Percentiles rank a stretch among this genome's conserved stretches.
Conservation (phyloP, 2,113 vertebrate species). For the Addax nasomaculatus region DNA sequence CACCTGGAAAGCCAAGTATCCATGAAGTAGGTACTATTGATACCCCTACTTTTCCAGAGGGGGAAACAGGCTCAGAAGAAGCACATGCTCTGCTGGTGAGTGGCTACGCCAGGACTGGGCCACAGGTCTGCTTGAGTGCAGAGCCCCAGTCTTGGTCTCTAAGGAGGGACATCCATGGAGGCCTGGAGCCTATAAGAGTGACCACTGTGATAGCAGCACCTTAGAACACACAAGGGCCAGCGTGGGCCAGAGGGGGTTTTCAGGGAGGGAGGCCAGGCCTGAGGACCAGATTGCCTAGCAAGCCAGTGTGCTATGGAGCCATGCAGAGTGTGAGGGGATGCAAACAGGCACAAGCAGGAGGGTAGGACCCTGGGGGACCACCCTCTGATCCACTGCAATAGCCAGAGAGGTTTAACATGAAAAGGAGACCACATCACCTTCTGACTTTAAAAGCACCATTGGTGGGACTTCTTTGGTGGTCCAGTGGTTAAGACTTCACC, state of each 20-base stretch:
- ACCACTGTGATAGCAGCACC: fast-evolving
- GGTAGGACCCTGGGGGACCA: not conserved
- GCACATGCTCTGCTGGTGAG: not conserved
- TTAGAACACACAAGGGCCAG: not conserved
- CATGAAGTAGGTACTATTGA: not conserved
- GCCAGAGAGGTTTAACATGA: not conserved
- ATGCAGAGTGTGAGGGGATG: not conserved
- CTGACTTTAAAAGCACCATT: not conserved
- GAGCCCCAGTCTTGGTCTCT: not conserved
- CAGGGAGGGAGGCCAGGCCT: not conserved
- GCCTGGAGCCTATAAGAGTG: not conserved
- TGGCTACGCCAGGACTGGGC: not conserved
- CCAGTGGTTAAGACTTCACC: not conserved
- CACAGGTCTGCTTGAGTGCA: not conserved
- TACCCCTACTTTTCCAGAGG: not conserved
- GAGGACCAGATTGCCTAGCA: not conserved
- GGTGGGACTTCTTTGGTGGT: not conserved
- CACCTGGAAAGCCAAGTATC: not conserved
- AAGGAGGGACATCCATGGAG: not conserved
- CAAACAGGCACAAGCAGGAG: not conserved
- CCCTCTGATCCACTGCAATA: not conserved
- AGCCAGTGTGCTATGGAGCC: not conserved
- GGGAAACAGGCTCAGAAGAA: not conserved
- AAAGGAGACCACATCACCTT: not conserved
- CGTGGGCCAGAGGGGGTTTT: not conserved